phyloP scores from a whole-genome alignment of 2,888 invertebrate species.

The Saturnia japonica region DNA sequence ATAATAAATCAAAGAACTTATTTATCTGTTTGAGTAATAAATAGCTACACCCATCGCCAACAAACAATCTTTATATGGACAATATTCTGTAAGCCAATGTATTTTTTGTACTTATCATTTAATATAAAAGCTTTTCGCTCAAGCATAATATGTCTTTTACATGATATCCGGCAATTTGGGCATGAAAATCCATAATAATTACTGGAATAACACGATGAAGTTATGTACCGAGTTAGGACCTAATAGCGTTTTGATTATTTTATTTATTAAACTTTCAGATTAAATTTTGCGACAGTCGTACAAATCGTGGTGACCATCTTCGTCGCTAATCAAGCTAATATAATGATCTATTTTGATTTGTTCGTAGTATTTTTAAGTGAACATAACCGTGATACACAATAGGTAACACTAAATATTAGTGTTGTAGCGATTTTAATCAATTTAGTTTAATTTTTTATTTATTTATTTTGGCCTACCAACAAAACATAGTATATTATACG shows the following conservation, averaged over 20 bases:
- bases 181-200: constrained; percentile 35
- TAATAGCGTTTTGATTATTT: background rate
- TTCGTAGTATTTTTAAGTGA: too few relatives aligned
- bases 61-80: background rate
- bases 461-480: too few relatives aligned
- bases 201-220: constrained; percentile 27
- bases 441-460: too few relatives aligned
- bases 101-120: background rate
- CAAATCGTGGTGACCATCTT: too few relatives aligned
- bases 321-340: too few relatives aligned
- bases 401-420: too few relatives aligned
- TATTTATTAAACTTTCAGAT: background rate
- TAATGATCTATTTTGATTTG: too few relatives aligned
- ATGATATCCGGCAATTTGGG: constrained; percentile 36
- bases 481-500: too few relatives aligned
- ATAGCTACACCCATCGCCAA: background rate
- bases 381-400: too few relatives aligned
- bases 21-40: background rate
- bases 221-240: constrained; percentile 12
- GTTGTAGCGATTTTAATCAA: too few relatives aligned
- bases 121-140: constrained; percentile 19
- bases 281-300: too few relatives aligned
- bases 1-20: background rate
- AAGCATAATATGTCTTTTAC: constrained; percentile 34
- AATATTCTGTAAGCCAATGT: constrained; percentile 3